Evolutionary conservation across 2,113 vertebrate species (phyloP).

Genomic region (Stigmatopora nigra): DNA sequence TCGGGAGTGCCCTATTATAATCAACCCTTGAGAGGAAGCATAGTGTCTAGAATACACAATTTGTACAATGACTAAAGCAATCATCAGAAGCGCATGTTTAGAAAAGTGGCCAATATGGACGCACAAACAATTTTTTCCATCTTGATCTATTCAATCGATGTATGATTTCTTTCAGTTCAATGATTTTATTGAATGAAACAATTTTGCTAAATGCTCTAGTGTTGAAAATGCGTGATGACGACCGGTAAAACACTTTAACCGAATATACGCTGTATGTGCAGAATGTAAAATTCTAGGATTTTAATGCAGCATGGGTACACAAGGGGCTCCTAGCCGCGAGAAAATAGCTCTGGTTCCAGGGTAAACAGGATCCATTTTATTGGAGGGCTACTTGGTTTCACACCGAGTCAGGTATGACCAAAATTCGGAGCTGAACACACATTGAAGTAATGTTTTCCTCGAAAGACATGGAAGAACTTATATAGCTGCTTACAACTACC

Average conservation of each 20-base stretch:
- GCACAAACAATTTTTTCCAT: no score
- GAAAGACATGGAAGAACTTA: conserved; percentile 14
- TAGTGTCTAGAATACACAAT: no score
- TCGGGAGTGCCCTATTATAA: no score
- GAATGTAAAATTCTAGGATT: conserved; percentile 8
- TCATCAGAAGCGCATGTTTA: no score
- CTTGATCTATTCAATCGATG: no score
- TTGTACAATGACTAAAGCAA: no score
- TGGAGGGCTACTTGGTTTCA: conserved; percentile 24
- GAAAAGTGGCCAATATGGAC: no score
- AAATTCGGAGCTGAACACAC: conserved; percentile 23
- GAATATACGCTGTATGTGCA: not conserved
- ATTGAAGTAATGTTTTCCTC: conserved; percentile 38
- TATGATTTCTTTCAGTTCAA: no score
- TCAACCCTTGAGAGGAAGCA: no score
- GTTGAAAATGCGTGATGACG: not conserved
- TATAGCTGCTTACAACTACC: conserved; percentile 30
- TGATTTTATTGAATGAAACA: no score
- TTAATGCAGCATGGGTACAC: not conserved
- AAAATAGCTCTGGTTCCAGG: conserved; percentile 27
- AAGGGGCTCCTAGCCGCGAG: conserved; percentile 16
- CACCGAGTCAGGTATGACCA: conserved; percentile 41
- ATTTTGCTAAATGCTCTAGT: not conserved
- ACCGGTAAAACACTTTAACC: not conserved
- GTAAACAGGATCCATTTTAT: conserved; percentile 32